These are phyloP conservation scores for Temnothorax nylanderi DNA, from an alignment of 1,140 invertebrate species.

Conservation along the genomic window DNA sequence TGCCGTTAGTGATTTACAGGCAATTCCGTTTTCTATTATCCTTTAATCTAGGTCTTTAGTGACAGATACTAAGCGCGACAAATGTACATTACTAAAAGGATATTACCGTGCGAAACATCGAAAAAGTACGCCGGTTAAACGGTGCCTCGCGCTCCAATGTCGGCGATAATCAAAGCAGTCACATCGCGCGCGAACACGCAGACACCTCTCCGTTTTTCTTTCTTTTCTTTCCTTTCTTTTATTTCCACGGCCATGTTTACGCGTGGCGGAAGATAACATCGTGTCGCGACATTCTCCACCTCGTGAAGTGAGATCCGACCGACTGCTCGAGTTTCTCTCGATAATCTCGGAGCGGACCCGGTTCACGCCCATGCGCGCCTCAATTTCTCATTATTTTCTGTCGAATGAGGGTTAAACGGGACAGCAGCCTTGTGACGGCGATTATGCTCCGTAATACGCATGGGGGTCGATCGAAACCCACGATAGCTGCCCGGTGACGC, in stretches of 20 bases:
- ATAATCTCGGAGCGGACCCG: background rate
- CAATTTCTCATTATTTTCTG: constrained; percentile 16
- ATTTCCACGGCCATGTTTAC: constrained; percentile 13
- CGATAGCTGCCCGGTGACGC: constrained; percentile 69
- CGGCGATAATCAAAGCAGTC: constrained; percentile 42
- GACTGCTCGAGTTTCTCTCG: constrained; percentile 30
- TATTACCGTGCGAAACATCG: constrained; percentile 43
- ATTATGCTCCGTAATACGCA: constrained; percentile 67
- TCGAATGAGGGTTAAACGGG: constrained; percentile 53
- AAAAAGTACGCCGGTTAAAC: constrained; percentile 46
- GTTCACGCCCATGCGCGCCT: constrained; percentile 11
- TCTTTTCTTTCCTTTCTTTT: too few relatives aligned
- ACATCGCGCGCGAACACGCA: background rate
- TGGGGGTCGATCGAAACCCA: constrained; percentile 73
- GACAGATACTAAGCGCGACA: constrained; percentile 54
- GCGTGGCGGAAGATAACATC: background rate
- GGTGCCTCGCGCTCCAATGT: constrained; percentile 28
- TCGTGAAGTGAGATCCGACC: background rate
- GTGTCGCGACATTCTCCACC: background rate
- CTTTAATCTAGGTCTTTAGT: constrained; percentile 54
- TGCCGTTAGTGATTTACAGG: constrained; percentile 58
- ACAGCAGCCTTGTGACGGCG: constrained; percentile 7
- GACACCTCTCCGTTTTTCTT: background rate
- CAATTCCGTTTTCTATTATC: constrained; percentile 45
- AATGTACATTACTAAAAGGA: constrained; percentile 31